A percentile compares a stretch with the other conserved stretches of the same genome.
These are phyloP conservation scores for Pterois miles DNA, from an alignment of 2,797 vertebrate genomes.

Conservation along the genomic window DNA sequence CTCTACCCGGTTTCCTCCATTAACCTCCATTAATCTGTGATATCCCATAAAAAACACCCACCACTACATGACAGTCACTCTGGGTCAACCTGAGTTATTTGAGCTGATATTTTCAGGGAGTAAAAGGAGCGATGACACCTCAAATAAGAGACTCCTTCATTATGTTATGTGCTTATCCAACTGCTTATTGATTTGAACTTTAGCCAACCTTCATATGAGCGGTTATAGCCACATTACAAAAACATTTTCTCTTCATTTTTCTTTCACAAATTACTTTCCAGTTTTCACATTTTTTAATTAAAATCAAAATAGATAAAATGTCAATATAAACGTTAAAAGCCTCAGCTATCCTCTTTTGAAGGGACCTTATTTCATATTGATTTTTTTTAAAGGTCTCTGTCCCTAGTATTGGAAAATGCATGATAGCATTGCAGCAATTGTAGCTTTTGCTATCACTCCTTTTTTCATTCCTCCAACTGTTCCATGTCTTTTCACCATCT, in stretches of 20 bases:
- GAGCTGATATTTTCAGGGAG: slow-evolving; percentile 26
- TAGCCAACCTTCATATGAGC: neutral
- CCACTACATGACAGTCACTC: slow-evolving; percentile 16
- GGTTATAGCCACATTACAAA: neutral
- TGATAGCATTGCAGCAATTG: too few species aligned
- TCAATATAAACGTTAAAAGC: slow-evolving; percentile 14
- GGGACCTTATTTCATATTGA: too few species aligned
- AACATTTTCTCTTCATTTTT: neutral
- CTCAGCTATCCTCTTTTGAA: neutral
- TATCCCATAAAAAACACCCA: slow-evolving; percentile 23
- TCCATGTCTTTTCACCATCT: neutral
- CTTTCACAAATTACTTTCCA: slow-evolving; percentile 52
- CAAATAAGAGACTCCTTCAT: neutral
- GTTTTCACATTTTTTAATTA: slow-evolving; percentile 46
- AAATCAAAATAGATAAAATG: slow-evolving; percentile 37
- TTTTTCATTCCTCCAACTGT: neutral
- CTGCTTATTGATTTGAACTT: slow-evolving; percentile 23
- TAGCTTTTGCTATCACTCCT: too few species aligned
- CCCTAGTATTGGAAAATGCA: too few species aligned
- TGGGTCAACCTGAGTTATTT: slow-evolving; percentile 53
- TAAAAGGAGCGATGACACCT: slow-evolving; percentile 4
- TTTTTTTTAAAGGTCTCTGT: too few species aligned
- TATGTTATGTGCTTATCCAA: neutral
- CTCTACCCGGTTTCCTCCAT: slow-evolving; percentile 53
- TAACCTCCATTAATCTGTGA: slow-evolving; percentile 39